phyloP scores from a whole-genome alignment of 2,888 invertebrate species.

The Ichneumoninae sp. region DNA sequence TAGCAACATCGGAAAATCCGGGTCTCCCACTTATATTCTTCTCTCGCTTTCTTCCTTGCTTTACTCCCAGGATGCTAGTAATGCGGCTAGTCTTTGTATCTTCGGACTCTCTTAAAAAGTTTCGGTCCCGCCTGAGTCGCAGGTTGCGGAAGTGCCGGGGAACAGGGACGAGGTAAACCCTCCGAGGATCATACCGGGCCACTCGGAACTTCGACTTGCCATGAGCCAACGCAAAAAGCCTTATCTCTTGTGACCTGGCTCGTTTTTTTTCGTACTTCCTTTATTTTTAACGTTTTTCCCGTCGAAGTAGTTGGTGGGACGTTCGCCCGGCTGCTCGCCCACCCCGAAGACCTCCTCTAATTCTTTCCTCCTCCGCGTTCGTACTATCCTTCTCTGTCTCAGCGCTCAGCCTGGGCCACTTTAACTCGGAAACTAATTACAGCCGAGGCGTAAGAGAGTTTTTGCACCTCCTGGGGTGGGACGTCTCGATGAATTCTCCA shows the following conservation, averaged over 20 bases:
- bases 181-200: conserved; percentile 68
- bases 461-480: conserved; percentile 71
- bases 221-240: conserved; percentile 71
- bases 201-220: conserved; percentile 72
- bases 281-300: conserved; percentile 68
- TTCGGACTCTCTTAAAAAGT: conserved; percentile 65
- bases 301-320: conserved; percentile 67
- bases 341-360: conserved; percentile 24
- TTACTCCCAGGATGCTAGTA: conserved; percentile 30
- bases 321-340: conserved; percentile 57
- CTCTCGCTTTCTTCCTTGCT: neutral
- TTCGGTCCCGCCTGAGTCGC: conserved; percentile 58
- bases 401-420: conserved; percentile 73
- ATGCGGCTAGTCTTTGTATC: conserved; percentile 56
- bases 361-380: conserved; percentile 46
- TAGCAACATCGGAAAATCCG: neutral
- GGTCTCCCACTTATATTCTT: neutral
- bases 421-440: conserved; percentile 82
- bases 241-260: conserved; percentile 76
- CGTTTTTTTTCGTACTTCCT: conserved; percentile 69
- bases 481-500: conserved; percentile 66
- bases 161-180: conserved; percentile 53
- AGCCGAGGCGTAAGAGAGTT: conserved; percentile 76
- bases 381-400: conserved; percentile 60
- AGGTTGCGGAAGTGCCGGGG: conserved; percentile 29